A percentile compares a stretch with the other conserved stretches of the same genome.
Conservation (phyloP, 2,113 vertebrate species). For the Casuarius casuarius region DNA sequence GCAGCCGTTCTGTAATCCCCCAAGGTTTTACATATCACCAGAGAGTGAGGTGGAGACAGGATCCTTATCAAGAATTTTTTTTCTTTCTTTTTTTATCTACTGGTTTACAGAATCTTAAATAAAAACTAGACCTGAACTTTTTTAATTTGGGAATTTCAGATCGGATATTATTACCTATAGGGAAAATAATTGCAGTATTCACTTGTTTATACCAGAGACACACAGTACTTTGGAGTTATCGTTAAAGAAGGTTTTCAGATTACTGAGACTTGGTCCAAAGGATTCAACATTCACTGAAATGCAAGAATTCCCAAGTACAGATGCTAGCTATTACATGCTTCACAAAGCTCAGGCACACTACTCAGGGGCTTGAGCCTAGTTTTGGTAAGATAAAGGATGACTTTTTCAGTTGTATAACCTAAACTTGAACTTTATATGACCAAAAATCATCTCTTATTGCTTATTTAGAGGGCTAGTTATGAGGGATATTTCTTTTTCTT, state of each 20-base stretch:
- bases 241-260: background rate
- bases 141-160: background rate
- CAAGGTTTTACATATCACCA: background rate
- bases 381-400: background rate
- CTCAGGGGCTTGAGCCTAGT: background rate
- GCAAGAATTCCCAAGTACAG: background rate
- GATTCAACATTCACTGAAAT: rapidly evolving
- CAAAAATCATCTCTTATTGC: background rate
- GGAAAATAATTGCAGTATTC: background rate
- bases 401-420: background rate
- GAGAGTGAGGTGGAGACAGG: background rate
- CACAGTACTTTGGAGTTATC: background rate
- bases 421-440: background rate
- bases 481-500: rapidly evolving
- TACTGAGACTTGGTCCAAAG: background rate
- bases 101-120: background rate
- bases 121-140: too few species aligned
- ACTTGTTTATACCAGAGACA: background rate
- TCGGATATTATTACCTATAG: background rate
- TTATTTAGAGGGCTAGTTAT: background rate
- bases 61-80: background rate
- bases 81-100: background rate
- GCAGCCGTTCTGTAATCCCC: background rate
- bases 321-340: background rate
- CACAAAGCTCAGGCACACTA: background rate